Conservation (phyloP, 1,140 invertebrate species). For the Mercenaria mercenaria region DNA sequence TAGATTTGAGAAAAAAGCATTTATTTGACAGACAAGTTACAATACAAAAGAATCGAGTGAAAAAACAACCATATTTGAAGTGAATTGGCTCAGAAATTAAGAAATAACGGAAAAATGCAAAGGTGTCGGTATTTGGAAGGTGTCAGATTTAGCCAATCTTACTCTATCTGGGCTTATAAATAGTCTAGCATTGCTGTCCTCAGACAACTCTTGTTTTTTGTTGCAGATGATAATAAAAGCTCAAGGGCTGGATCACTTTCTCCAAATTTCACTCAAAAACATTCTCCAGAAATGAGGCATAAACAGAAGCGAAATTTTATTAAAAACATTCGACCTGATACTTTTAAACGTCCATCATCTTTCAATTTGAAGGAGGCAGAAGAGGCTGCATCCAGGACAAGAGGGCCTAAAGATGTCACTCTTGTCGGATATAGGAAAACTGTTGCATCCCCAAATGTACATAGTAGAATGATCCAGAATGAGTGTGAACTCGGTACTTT, state of each 20-base stretch:
- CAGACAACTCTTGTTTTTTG: neutral
- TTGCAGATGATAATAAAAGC: constrained; percentile 19
- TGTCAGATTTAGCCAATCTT: no score
- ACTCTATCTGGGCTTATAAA: no score
- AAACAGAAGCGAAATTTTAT: constrained; percentile 80
- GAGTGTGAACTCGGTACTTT: constrained; percentile 85
- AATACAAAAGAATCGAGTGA: no score
- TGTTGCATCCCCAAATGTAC: constrained; percentile 66
- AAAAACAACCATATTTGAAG: no score
- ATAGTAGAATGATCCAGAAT: constrained; percentile 75
- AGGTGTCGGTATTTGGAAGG: no score
- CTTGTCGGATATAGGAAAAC: constrained; percentile 86
- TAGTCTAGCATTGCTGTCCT: no score
- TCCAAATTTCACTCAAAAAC: constrained; percentile 48
- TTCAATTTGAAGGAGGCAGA: constrained; percentile 80
- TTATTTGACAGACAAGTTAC: no score
- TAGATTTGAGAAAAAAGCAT: no score
- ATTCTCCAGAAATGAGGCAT: constrained; percentile 26
- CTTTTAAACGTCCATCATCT: constrained; percentile 83
- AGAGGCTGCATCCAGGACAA: constrained; percentile 49
- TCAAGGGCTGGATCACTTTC: constrained; percentile 45
- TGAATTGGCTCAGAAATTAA: no score
- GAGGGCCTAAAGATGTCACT: constrained; percentile 70
- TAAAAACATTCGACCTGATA: constrained; percentile 84
- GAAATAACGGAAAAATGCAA: no score